Evolutionary conservation across 2,888 invertebrate species (phyloP), one percentile per base, ranked within the genome.

Genomic region (Drosophila stalkeri): DNA sequence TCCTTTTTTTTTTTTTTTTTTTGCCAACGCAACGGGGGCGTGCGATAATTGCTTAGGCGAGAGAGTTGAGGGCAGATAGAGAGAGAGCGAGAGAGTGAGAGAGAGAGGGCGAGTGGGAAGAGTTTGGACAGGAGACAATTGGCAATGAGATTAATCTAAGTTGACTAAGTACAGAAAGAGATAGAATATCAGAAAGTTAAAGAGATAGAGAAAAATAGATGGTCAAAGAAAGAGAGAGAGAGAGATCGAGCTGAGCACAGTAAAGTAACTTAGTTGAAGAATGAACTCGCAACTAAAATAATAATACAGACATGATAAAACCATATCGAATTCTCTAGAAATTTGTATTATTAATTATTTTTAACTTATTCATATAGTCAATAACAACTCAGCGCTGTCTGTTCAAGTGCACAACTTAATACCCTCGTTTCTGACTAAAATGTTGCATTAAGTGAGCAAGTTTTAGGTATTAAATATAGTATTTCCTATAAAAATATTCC

Each of bases 11-110:
- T 39, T 39, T 39, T 39, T 39, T 41, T 35, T 82, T 49, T 76
- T 82, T 67, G 54, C 35, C 71, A 68, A 35, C 90, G 41, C 84
- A 64, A 83, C 84, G 84, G 84, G 84, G 87, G 90, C 84, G 67
- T 44, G 31, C 49, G 54, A 57, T 82, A 84, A 84, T 88, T 82
- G 89, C 66, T 39, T 27, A 27, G 27, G 27, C 27, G 27, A 6
- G 6, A 27, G 27, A 27, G 27, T 6, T 39, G 67, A 66, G 71
- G 41, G 64, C 20, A 56, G 37, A 43, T 12, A 23, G 20, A 23
- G 52, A 37, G 14, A 44, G 59, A 52, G 33, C n/a, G 18, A n/a
- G 63, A 37, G 33, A 23, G 20, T 0, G 44, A 14, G 14, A 33
- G 27, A 46, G 31, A 43, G 52, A 20, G 20, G 20, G 52, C 20